Conservation (phyloP, 2,888 invertebrate species). For the Erebia aethiops region DNA sequence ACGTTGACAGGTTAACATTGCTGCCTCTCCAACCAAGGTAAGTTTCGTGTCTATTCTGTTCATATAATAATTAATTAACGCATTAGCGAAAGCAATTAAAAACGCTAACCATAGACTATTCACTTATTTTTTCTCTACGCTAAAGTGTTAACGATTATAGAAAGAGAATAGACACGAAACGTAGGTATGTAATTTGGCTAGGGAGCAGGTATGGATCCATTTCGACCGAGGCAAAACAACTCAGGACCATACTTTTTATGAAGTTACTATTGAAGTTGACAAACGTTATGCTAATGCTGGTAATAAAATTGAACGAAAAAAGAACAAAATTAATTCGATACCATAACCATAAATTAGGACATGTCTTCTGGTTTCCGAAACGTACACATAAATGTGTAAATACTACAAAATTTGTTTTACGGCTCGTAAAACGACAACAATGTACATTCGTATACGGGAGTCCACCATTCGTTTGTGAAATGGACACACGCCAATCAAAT, state of each 20-base stretch:
- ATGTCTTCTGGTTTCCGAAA: constrained; percentile 9
- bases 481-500: constrained; percentile 26
- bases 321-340: constrained; percentile 1
- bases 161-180: no score
- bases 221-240: no score
- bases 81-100: no score
- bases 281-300: background rate
- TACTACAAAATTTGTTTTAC: constrained; percentile 24
- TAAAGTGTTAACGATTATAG: no score
- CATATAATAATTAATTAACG: no score
- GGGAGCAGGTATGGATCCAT: no score
- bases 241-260: background rate
- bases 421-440: constrained; percentile 24
- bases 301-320: constrained; percentile 1
- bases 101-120: no score
- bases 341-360: constrained; percentile 11
- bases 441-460: constrained; percentile 18
- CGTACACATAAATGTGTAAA: constrained; percentile 17
- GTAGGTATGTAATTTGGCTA: no score
- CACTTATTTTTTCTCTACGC: no score
- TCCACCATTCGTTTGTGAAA: constrained; percentile 26
- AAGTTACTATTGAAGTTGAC: background rate
- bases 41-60: no score
- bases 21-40: no score
- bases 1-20: no score